Percentiles rank a stretch among this genome's conserved stretches.
These are phyloP conservation scores for Chloroclystis v-ata DNA, from an alignment of 2,888 invertebrate genomes.

Conservation along the genomic window DNA sequence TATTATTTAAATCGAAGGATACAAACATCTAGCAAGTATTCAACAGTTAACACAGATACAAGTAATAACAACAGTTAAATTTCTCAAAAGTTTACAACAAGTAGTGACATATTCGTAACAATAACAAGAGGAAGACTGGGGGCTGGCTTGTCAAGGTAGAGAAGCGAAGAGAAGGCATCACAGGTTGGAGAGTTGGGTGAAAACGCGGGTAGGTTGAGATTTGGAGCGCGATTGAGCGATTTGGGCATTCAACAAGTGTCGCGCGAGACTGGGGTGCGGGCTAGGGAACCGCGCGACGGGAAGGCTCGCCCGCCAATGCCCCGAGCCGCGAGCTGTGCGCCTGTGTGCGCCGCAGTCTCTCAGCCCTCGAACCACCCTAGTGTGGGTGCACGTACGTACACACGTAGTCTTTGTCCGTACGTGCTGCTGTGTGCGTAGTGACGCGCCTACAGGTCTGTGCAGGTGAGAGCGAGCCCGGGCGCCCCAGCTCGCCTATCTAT, in stretches of 20 bases:
- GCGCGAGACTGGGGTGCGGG: slow-evolving; percentile 57
- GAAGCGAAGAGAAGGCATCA: slow-evolving; percentile 67
- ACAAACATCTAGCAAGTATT: slow-evolving; percentile 66
- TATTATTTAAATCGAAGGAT: slow-evolving; percentile 52
- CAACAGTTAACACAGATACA: slow-evolving; percentile 75
- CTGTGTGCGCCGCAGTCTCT: slow-evolving; percentile 25
- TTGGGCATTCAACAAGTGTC: slow-evolving; percentile 73
- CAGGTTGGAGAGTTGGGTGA: slow-evolving; percentile 43
- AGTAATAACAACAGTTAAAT: slow-evolving; percentile 73
- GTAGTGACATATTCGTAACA: slow-evolving; percentile 57
- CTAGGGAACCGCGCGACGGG: slow-evolving; percentile 63
- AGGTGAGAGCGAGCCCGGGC: slow-evolving; percentile 71
- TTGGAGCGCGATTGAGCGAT: slow-evolving; percentile 49
- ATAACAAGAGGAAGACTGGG: slow-evolving; percentile 65
- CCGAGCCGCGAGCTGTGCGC: slow-evolving; percentile 25
- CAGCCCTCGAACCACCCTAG: slow-evolving; percentile 4
- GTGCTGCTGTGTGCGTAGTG: slow-evolving; percentile 45
- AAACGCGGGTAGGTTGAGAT: slow-evolving; percentile 33
- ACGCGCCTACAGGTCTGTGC: slow-evolving; percentile 68
- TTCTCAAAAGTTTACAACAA: slow-evolving; percentile 71
- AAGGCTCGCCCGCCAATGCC: slow-evolving; percentile 72
- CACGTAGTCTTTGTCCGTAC: slow-evolving; percentile 25
- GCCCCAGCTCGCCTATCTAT: slow-evolving; percentile 55
- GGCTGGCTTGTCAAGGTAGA: slow-evolving; percentile 55
- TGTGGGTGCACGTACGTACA: slow-evolving; percentile 2